phyloP scores from a whole-genome alignment of 2,113 vertebrate genomes.

The Corythornis vintsioides region DNA sequence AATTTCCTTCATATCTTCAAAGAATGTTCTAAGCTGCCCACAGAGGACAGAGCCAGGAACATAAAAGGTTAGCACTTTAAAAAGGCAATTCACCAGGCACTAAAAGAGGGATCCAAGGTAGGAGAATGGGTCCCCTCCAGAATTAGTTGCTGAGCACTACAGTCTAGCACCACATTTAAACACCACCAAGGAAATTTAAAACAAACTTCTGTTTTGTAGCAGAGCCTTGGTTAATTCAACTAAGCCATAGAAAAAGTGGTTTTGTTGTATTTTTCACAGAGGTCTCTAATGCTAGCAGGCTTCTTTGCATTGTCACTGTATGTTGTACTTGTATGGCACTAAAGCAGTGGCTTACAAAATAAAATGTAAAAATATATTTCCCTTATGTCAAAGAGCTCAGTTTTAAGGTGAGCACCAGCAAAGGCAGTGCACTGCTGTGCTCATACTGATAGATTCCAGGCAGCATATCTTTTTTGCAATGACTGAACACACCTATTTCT shows the following conservation, averaged over 20 bases:
- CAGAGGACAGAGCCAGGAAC: background rate
- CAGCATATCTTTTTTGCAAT: background rate
- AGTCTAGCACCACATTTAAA: background rate
- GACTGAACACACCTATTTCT: background rate
- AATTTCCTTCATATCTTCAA: background rate
- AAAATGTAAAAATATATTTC: background rate
- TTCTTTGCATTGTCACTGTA: background rate
- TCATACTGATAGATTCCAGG: background rate
- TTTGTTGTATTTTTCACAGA: background rate
- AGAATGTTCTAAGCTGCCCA: background rate
- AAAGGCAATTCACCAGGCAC: background rate
- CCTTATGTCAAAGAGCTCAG: background rate
- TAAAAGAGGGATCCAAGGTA: background rate
- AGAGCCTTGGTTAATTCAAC: background rate
- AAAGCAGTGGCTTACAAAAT: background rate
- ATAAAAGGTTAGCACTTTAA: background rate
- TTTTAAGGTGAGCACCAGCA: background rate
- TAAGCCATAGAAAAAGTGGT: background rate
- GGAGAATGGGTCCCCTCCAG: background rate
- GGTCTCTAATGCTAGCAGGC: background rate
- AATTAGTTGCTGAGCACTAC: background rate
- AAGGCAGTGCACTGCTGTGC: background rate
- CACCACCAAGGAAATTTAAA: background rate
- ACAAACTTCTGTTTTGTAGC: background rate
- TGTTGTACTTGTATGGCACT: background rate